These are phyloP conservation scores for Zoanthus sociatus DNA, from an alignment of 92 coral and sea anemone genomes.

Conservation along the genomic window DNA sequence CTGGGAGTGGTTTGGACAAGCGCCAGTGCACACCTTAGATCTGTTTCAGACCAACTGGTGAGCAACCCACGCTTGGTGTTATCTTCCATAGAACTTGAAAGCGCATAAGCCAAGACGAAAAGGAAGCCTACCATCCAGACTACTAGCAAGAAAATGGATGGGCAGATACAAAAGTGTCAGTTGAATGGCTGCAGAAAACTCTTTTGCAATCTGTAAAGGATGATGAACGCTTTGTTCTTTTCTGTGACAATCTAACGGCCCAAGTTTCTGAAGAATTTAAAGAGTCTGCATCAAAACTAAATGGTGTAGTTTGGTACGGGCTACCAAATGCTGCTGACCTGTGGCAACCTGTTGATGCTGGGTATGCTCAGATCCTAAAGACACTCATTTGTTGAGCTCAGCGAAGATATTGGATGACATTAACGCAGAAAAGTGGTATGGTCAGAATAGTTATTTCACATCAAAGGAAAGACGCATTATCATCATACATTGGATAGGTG, in stretches of 20 bases:
- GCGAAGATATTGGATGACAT: not conserved
- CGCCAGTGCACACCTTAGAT: constrained; percentile 47
- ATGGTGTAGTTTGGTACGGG: constrained; percentile 1
- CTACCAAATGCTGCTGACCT: not conserved
- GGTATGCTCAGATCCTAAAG: not conserved
- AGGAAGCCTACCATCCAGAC: constrained; percentile 46
- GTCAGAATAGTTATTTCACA: not conserved
- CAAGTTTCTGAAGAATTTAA: not conserved
- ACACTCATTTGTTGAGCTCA: constrained; percentile 1
- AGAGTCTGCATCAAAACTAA: constrained; percentile 6
- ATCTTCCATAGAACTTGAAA: constrained; percentile 52
- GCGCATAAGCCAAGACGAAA: constrained; percentile 52
- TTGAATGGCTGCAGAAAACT: constrained; percentile 53
- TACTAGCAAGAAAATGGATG: constrained; percentile 60
- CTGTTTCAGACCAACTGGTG: constrained; percentile 52
- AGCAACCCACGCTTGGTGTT: constrained; percentile 37
- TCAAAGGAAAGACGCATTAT: constrained; percentile 13
- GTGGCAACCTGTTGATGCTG: constrained; percentile 19
- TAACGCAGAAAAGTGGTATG: constrained; percentile 14
- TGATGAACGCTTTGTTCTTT: constrained; percentile 1
- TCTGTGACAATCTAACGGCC: not conserved
- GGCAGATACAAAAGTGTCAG: constrained; percentile 55
- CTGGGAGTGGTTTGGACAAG: constrained; percentile 54
- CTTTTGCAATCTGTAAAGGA: not conserved
- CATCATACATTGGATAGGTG: constrained; percentile 8